Conservation (phyloP, 1,140 invertebrate species). For the Brachionus angularis region DNA sequence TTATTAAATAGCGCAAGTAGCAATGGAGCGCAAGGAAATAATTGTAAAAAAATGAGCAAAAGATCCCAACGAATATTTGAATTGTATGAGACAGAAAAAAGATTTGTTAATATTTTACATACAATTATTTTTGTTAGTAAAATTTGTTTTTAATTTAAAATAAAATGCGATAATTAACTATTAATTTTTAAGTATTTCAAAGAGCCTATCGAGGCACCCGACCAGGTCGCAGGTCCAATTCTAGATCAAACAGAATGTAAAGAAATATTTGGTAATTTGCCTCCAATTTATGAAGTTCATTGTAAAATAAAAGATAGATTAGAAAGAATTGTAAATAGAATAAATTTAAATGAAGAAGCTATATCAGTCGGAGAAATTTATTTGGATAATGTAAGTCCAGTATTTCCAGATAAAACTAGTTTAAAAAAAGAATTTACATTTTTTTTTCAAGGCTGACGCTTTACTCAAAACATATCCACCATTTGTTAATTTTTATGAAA, state of each 20-base stretch:
- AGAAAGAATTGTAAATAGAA: slow-evolving; percentile 68
- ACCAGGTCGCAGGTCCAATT: slow-evolving; percentile 69
- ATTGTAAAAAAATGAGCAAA: slow-evolving; percentile 63
- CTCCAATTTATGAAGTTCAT: slow-evolving; percentile 87
- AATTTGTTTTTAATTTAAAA: slow-evolving; percentile 37
- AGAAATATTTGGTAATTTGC: slow-evolving; percentile 91
- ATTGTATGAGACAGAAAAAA: slow-evolving; percentile 87
- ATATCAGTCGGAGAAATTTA: slow-evolving; percentile 79
- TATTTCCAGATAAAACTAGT: background rate
- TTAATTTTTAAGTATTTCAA: slow-evolving; percentile 74
- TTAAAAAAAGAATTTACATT: slow-evolving; percentile 5
- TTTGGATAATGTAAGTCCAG: slow-evolving; percentile 75
- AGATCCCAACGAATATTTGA: slow-evolving; percentile 84
- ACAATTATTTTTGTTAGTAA: slow-evolving; percentile 76
- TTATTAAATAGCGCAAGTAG: slow-evolving; percentile 25
- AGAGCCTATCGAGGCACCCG: slow-evolving; percentile 78
- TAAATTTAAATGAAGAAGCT: slow-evolving; percentile 63
- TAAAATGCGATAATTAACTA: background rate
- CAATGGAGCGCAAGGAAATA: slow-evolving; percentile 42
- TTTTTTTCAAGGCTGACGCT: too few species aligned
- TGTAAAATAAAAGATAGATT: slow-evolving; percentile 76
- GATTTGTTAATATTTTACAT: slow-evolving; percentile 88
- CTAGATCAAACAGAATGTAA: slow-evolving; percentile 86
- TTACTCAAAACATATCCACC: slow-evolving; percentile 83
- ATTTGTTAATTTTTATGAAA: slow-evolving; percentile 95